These are phyloP conservation scores for Hydrozoanthus tunicans DNA, from an alignment of 64 coral and sea anemone genomes.

Conservation along the genomic window DNA sequence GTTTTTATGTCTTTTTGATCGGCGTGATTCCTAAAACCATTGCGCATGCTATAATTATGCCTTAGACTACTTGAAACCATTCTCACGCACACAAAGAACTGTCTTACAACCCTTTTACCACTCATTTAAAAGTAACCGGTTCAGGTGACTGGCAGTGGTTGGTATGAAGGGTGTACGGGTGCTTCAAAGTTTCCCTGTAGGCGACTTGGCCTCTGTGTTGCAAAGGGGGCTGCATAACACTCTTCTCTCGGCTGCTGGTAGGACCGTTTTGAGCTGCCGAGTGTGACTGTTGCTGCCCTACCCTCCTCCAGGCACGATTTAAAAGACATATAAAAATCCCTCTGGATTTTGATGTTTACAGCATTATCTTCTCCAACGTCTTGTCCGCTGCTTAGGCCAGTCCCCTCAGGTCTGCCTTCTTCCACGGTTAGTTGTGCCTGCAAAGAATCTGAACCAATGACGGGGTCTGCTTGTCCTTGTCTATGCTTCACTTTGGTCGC, in stretches of 20 bases:
- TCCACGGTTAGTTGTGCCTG: conserved; percentile 21
- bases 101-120: not conserved
- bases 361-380: not conserved
- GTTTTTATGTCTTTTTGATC: too few relatives aligned
- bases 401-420: not conserved
- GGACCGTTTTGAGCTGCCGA: not conserved
- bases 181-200: not conserved
- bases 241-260: not conserved
- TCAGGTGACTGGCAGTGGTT: not conserved
- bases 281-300: conserved; percentile 8
- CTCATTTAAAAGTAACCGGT: not conserved
- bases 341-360: conserved; percentile 3
- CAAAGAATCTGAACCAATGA: not conserved
- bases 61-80: not conserved
- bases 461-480: not conserved
- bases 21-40: too few relatives aligned
- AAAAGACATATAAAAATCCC: conserved; percentile 18
- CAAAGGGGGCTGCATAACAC: not conserved
- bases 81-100: not conserved
- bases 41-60: too few relatives aligned
- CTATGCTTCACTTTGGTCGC: conserved; percentile 1
- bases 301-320: conserved; percentile 43
- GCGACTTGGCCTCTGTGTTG: not conserved
- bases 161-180: not conserved
- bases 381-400: conserved; percentile 32